Evolutionary conservation across 2,797 vertebrate species (phyloP), one percentile per base, ranked within the genome.

Genomic region (Tamandua tetradactyla): DNA sequence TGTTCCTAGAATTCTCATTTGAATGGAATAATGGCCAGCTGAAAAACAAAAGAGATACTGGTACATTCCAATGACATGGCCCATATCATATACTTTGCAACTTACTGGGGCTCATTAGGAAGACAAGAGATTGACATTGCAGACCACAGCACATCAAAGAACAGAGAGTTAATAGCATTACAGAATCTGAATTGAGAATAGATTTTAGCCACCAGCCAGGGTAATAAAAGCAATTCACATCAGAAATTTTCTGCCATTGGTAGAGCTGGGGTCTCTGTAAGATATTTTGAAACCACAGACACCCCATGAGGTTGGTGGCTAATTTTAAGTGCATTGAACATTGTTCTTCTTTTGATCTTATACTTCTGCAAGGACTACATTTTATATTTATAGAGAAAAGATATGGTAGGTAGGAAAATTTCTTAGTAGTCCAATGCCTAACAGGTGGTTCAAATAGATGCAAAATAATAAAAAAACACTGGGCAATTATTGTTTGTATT

Each of bases 51-150:
- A 55, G n/a, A 61, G 27, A 69, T 15, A 59, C 7, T 30, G 40
- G 1, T 32, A 11, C 14, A 81, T 20, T 40, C 4, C 35, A 66
- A 35, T 49, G 35, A 35, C 40, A 59, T 55, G 20, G 1, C 7
- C 42, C 1, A 25, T 1, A 25, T 0, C 52, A 14, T 11, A 71
- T 52, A 66, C 2, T 90, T 23, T n/a, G 35, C 9, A 85, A 44
- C 0, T 74, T 32, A 37, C 0, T 15, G 11, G 4, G 1, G 12
- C 3, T 5, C 9, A 32, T n/a, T 32, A 9, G 30, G 15, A 57
- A 71, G 25, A 62, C 2, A 7, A 55, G 9, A 42, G 10, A 92
- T 74, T 81, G 68, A 66, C 2, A 69, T 37, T 52, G 32, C 3
- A 37, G 61, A n/a, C 18, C 22, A 42, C 55, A 35, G n/a, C 66